phyloP scores from a whole-genome alignment of 2,888 invertebrate genomes.

The Cosmopolites sordidus region DNA sequence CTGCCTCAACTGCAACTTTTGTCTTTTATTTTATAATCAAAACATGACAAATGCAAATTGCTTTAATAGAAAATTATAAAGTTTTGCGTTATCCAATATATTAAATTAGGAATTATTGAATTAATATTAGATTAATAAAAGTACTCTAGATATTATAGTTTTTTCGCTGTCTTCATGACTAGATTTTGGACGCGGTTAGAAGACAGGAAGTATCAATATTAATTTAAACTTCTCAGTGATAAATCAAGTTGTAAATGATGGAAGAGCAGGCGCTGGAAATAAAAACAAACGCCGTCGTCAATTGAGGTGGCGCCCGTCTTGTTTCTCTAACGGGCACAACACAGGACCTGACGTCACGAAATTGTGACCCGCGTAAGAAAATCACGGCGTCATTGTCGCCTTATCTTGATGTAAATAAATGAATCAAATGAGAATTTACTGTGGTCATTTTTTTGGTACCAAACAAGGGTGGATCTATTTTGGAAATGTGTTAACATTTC shows the following conservation, averaged over 20 bases:
- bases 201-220: slow-evolving; percentile 48
- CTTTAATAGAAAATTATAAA: no score
- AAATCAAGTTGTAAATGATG: slow-evolving; percentile 48
- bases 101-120: no score
- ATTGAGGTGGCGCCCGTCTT: slow-evolving; percentile 49
- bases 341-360: slow-evolving; percentile 22
- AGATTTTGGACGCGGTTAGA: no score
- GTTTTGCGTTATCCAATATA: no score
- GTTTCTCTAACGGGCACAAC: slow-evolving; percentile 34
- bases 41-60: no score
- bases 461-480: no score
- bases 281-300: slow-evolving; percentile 44
- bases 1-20: no score
- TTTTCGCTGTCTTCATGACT: no score
- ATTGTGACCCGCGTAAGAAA: slow-evolving; percentile 13
- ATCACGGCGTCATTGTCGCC: slow-evolving; percentile 14
- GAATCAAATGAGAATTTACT: not conserved
- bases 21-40: no score
- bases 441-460: not conserved
- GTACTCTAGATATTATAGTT: no score
- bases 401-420: not conserved
- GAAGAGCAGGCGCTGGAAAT: slow-evolving; percentile 44
- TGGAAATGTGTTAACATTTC: no score
- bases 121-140: no score
- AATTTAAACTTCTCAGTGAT: slow-evolving; percentile 45